These are phyloP conservation scores for Anthophora plumipes DNA, from an alignment of 2,888 invertebrate species.

Conservation along the genomic window DNA sequence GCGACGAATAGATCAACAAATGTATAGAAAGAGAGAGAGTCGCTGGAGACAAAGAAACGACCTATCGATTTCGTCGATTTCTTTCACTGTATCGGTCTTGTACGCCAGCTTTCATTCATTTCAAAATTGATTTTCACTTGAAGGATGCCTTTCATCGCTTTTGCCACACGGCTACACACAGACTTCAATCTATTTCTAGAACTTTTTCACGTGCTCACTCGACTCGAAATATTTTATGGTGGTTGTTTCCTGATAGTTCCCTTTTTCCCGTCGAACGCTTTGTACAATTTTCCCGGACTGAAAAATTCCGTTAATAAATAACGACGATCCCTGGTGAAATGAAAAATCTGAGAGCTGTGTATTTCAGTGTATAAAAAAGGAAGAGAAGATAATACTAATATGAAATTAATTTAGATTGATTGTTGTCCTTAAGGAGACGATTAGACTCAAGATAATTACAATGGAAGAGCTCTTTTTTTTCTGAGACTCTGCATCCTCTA, in stretches of 20 bases:
- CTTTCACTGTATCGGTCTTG: not conserved
- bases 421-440: too few relatives aligned
- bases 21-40: too few relatives aligned
- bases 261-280: not conserved
- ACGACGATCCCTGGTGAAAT: not conserved
- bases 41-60: not conserved
- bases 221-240: constrained; percentile 5
- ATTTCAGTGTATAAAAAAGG: too few relatives aligned
- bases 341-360: too few relatives aligned
- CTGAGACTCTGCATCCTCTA: too few relatives aligned
- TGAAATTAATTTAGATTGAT: too few relatives aligned
- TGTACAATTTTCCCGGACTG: not conserved
- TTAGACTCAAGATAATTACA: too few relatives aligned
- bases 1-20: not conserved
- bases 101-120: not conserved
- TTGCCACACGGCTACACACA: not conserved
- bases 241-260: not conserved
- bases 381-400: too few relatives aligned
- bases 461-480: too few relatives aligned
- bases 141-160: not conserved
- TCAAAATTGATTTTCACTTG: constrained; percentile 14
- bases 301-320: not conserved
- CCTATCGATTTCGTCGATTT: not conserved
- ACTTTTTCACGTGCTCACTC: not conserved
- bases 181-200: constrained; percentile 6